A percentile compares a stretch with the other conserved stretches of the same genome.
Evolutionary conservation across 1,140 invertebrate genomes (phyloP).

Genomic region (Pentalonia nigronervosa): DNA sequence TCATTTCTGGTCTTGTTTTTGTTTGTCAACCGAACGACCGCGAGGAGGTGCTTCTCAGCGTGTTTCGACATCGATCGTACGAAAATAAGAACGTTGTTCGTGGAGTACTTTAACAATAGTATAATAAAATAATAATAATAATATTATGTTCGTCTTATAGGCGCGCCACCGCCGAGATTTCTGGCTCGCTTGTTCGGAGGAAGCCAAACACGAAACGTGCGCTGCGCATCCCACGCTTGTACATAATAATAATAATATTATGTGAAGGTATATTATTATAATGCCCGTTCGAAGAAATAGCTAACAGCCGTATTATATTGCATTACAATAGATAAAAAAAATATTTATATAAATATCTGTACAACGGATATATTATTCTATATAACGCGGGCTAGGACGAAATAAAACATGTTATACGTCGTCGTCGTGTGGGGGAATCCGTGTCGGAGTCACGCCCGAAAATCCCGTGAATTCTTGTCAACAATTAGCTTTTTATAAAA

Average conservation of each 20-base stretch:
- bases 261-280: background rate
- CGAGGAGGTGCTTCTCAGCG: background rate
- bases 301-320: background rate
- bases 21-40: background rate
- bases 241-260: background rate
- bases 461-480: background rate
- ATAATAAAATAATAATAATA: no score
- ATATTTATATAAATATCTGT: background rate
- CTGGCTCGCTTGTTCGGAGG: background rate
- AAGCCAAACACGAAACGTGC: conserved; percentile 1
- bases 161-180: conserved; percentile 13
- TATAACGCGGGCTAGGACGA: background rate
- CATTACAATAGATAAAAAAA: background rate
- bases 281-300: background rate
- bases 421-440: background rate
- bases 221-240: background rate
- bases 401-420: background rate
- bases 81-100: background rate
- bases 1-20: background rate
- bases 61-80: background rate
- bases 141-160: background rate
- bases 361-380: no score
- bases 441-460: conserved; percentile 10
- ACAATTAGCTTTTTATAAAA: background rate
- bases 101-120: background rate